A percentile compares a stretch with the other conserved stretches of the same genome.
Evolutionary conservation across 2,888 invertebrate species (phyloP).

Genomic region (Alloscopus bannaensis): DNA sequence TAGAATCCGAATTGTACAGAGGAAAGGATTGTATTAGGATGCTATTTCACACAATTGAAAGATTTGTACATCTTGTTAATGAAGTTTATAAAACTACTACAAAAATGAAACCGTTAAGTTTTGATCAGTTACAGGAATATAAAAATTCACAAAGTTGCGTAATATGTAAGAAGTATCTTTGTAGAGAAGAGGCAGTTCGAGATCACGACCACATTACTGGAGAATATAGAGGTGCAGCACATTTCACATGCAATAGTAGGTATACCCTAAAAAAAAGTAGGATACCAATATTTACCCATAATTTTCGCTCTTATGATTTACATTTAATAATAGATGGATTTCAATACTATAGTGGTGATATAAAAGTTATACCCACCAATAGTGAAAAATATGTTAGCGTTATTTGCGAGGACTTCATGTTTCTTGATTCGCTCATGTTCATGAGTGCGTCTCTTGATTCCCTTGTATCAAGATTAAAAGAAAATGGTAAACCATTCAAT

Average conservation of each 20-base stretch:
- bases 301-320: slow-evolving; percentile 38
- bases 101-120: neutral
- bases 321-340: slow-evolving; percentile 49
- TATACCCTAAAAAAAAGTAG: slow-evolving; percentile 16
- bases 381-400: slow-evolving; percentile 30
- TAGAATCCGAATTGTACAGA: slow-evolving; percentile 4
- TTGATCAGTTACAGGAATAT: neutral
- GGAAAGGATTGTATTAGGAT: neutral
- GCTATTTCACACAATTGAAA: slow-evolving; percentile 13
- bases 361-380: slow-evolving; percentile 35
- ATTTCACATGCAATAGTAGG: slow-evolving; percentile 18
- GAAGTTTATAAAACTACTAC: neutral
- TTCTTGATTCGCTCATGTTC: slow-evolving; percentile 44
- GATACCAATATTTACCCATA: slow-evolving; percentile 27
- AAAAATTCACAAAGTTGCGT: slow-evolving; percentile 2
- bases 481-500: neutral
- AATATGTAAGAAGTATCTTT: neutral
- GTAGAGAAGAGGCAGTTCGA: neutral
- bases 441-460: slow-evolving; percentile 10
- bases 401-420: slow-evolving; percentile 25
- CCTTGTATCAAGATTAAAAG: slow-evolving; percentile 21
- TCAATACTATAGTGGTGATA: neutral
- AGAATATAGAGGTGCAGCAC: slow-evolving; percentile 21
- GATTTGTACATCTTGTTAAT: neutral
- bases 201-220: slow-evolving; percentile 35